Evolutionary conservation across 2,113 vertebrate species (phyloP).

Genomic region (Nansenia antarctica): DNA sequence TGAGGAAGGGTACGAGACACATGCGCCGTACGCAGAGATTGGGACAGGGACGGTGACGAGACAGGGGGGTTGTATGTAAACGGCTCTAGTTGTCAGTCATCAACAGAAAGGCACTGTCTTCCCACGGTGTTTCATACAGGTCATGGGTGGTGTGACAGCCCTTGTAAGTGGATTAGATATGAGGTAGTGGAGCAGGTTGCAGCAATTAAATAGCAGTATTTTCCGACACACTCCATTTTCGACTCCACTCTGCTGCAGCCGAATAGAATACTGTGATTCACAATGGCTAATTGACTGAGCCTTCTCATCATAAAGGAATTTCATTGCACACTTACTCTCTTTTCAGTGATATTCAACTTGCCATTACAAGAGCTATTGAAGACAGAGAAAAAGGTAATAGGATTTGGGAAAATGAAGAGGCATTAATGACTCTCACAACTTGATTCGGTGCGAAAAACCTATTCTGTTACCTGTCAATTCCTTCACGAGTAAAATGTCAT

Average conservation of each 20-base stretch:
- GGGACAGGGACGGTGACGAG: no score
- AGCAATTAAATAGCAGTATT: slow-evolving; percentile 48
- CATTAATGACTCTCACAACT: not conserved
- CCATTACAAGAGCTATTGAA: slow-evolving; percentile 56
- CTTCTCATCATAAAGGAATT: slow-evolving; percentile 59
- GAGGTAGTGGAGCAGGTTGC: slow-evolving; percentile 44
- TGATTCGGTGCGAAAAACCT: no score
- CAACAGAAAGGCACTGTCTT: not conserved
- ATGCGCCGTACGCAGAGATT: no score
- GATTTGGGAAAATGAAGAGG: slow-evolving; percentile 31
- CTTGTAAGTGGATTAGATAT: slow-evolving; percentile 12
- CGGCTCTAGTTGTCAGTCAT: no score
- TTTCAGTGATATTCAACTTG: slow-evolving; percentile 55
- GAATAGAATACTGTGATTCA: slow-evolving; percentile 47
- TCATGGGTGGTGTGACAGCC: not conserved
- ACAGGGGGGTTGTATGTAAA: no score
- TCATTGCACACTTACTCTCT: slow-evolving; percentile 53
- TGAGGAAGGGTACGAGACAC: no score
- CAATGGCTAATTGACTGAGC: slow-evolving; percentile 63
- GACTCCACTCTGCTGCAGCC: slow-evolving; percentile 54
- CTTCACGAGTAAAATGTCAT: no score
- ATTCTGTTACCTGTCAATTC: no score
- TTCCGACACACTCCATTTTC: slow-evolving; percentile 56
- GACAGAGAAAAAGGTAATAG: slow-evolving; percentile 39
- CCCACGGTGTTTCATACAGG: not conserved